Percentiles rank a stretch among this genome's conserved stretches.
phyloP scores from a whole-genome alignment of 2,888 invertebrate genomes.

The Minunthozetes semirufus region DNA sequence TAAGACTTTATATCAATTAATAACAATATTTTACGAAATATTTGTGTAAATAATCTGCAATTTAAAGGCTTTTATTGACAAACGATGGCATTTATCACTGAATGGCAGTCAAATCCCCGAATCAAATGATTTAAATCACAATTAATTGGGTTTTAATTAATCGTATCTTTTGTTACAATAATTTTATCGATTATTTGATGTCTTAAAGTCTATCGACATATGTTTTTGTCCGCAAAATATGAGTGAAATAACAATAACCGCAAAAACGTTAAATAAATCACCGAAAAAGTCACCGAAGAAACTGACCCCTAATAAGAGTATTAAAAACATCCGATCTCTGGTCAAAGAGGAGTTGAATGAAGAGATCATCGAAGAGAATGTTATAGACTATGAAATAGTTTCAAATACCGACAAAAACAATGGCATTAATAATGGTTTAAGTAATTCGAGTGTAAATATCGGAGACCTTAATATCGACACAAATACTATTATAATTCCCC shows the following conservation, averaged over 20 bases:
- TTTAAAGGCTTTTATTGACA: too few species aligned
- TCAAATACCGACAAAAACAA: neutral
- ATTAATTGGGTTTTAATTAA: too few species aligned
- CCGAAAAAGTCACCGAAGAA: neutral
- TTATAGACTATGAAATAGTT: neutral
- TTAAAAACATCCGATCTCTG: neutral
- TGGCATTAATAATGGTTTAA: neutral
- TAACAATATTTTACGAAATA: too few species aligned
- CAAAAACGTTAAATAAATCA: neutral
- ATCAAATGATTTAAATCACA: too few species aligned
- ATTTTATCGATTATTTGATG: too few species aligned
- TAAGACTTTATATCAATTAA: too few species aligned
- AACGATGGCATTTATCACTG: too few species aligned
- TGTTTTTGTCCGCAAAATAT: neutral
- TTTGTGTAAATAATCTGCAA: too few species aligned
- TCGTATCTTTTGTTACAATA: too few species aligned
- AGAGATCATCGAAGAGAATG: neutral
- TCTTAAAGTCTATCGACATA: too few species aligned
- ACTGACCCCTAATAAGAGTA: neutral
- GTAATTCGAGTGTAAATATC: neutral
- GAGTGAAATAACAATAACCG: neutral
- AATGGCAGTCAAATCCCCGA: too few species aligned
- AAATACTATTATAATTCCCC: conserved; percentile 21
- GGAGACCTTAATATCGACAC: neutral
- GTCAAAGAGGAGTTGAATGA: neutral